Percentiles rank a stretch among this genome's conserved stretches.
Conservation (phyloP, 1,140 invertebrate genomes). For the Spodoptera litura region DNA sequence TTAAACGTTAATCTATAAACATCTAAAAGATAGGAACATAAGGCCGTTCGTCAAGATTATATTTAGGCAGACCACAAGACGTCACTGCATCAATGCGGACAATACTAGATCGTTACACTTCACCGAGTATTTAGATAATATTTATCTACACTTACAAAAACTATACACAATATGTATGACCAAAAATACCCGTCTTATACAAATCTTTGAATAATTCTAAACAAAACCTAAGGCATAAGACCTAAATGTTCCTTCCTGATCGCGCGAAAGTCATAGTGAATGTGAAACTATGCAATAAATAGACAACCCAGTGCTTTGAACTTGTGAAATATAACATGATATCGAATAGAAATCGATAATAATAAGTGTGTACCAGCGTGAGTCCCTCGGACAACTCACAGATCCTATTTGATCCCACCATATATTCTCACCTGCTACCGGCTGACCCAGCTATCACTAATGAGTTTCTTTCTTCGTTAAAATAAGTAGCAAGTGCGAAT, state of each 20-base stretch:
- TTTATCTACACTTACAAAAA: constrained; percentile 36
- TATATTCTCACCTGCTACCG: constrained; percentile 36
- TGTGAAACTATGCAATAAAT: constrained; percentile 29
- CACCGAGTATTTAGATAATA: constrained; percentile 32
- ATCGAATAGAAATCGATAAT: constrained; percentile 27
- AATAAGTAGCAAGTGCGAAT: constrained; percentile 38
- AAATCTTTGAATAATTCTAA: constrained; percentile 38
- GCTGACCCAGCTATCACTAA: constrained; percentile 13
- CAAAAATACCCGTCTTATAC: constrained; percentile 41
- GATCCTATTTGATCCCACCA: constrained; percentile 27
- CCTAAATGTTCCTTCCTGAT: not conserved
- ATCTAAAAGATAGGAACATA: constrained; percentile 41
- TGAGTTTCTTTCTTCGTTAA: constrained; percentile 8
- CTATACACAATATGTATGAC: constrained; percentile 30
- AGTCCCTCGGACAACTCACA: not conserved
- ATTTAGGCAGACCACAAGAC: constrained; percentile 28
- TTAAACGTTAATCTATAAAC: constrained; percentile 33
- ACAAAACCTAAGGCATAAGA: constrained; percentile 21
- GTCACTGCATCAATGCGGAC: not conserved
- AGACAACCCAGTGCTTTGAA: constrained; percentile 34
- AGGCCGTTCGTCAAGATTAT: constrained; percentile 36
- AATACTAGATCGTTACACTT: constrained; percentile 29
- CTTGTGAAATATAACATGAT: constrained; percentile 33
- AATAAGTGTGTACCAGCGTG: not conserved
- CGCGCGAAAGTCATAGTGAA: constrained; percentile 12